Evolutionary conservation across 2,888 invertebrate species (phyloP).

Genomic region (Brenthis ino): DNA sequence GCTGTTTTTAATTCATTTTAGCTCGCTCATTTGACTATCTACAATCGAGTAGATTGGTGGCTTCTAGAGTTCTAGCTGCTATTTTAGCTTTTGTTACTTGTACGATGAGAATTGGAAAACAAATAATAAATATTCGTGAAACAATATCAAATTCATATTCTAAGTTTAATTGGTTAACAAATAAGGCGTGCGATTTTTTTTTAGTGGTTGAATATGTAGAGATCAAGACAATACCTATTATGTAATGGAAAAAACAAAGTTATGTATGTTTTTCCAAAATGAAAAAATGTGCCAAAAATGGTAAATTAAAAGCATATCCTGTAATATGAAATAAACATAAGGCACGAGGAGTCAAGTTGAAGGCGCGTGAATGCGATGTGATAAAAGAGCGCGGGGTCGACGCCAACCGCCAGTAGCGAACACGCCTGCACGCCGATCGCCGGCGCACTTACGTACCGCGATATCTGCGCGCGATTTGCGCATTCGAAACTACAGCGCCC

Average conservation of each 20-base stretch:
- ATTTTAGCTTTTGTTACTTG: too few species aligned
- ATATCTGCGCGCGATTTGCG: conserved; percentile 47
- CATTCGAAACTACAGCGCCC: conserved; percentile 54
- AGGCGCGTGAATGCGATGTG: conserved; percentile 72
- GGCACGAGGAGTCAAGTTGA: conserved; percentile 69
- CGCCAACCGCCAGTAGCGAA: conserved; percentile 75
- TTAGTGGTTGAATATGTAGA: too few species aligned
- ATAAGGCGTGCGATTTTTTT: too few species aligned
- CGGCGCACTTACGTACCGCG: conserved; percentile 52
- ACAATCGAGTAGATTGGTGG: too few species aligned
- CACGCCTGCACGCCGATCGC: conserved; percentile 63
- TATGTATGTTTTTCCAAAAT: conserved; percentile 1
- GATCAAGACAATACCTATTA: too few species aligned
- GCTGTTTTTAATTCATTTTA: too few species aligned
- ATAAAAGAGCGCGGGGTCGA: conserved; percentile 68
- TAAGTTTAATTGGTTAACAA: too few species aligned
- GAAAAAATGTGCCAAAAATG: background rate
- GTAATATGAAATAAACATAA: conserved; percentile 25
- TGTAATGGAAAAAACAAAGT: background rate
- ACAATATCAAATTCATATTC: too few species aligned
- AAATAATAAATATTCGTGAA: too few species aligned
- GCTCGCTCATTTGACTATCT: too few species aligned
- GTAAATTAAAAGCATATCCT: conserved; percentile 26
- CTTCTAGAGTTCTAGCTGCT: too few species aligned
- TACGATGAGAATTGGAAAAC: too few species aligned